These are phyloP conservation scores for Drosophila ohnishii DNA, from an alignment of 1,140 invertebrate species.

Conservation along the genomic window DNA sequence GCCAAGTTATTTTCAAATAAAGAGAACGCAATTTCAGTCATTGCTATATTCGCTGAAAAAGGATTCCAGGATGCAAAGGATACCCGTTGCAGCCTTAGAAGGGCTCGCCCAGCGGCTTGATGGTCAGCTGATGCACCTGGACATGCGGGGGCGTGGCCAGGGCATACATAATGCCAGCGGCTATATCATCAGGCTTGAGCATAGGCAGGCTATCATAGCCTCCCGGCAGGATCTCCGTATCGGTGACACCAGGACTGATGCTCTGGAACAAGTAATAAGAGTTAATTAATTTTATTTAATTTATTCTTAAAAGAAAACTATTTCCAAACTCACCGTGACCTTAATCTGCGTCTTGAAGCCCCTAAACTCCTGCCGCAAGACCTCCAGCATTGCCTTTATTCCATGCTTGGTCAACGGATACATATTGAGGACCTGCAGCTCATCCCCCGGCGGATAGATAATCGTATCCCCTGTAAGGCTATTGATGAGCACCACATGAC, in stretches of 20 bases:
- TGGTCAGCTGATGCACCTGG: slow-evolving; percentile 84
- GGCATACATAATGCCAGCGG: slow-evolving; percentile 85
- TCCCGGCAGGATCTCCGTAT: slow-evolving; percentile 84
- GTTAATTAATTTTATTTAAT: not conserved
- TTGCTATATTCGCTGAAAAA: slow-evolving; percentile 5
- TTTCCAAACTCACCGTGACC: slow-evolving; percentile 84
- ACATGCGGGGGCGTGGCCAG: slow-evolving; percentile 85
- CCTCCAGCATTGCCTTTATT: slow-evolving; percentile 85
- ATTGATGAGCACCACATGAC: slow-evolving; percentile 85
- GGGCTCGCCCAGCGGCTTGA: slow-evolving; percentile 77
- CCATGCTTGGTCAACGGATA: slow-evolving; percentile 86
- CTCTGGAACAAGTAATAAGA: slow-evolving; percentile 59
- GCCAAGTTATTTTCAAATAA: slow-evolving; percentile 59
- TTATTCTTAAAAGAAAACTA: not conserved
- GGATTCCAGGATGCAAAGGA: not conserved
- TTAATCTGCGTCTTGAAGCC: slow-evolving; percentile 85
- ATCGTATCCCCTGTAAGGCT: slow-evolving; percentile 66
- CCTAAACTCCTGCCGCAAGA: slow-evolving; percentile 85
- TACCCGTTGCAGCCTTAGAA: slow-evolving; percentile 25
- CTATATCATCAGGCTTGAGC: slow-evolving; percentile 84
- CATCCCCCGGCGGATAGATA: slow-evolving; percentile 45
- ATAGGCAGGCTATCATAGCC: slow-evolving; percentile 49
- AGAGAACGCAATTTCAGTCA: slow-evolving; percentile 45
- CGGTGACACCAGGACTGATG: slow-evolving; percentile 85
- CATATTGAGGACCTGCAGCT: slow-evolving; percentile 60